Evolutionary conservation across 1,140 invertebrate species (phyloP).

Genomic region (Sesamia nonagrioides): DNA sequence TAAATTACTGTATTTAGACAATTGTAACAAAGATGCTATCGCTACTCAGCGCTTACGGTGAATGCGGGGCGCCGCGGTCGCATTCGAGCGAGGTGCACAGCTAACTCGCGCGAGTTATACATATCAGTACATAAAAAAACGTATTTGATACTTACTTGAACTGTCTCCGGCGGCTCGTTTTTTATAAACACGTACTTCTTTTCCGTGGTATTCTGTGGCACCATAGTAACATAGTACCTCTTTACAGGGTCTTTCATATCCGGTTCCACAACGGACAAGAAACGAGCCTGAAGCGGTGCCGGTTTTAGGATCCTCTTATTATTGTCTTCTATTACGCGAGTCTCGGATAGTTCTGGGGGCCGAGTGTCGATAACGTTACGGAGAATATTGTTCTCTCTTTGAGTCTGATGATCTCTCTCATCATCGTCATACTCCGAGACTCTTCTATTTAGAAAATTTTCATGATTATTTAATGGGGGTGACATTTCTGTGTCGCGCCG

Average conservation of each 20-base stretch:
- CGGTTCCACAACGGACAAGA: conserved; percentile 74
- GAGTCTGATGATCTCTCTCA: conserved; percentile 62
- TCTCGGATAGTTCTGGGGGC: conserved; percentile 76
- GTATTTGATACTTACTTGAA: conserved; percentile 73
- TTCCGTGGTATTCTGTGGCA: conserved; percentile 78
- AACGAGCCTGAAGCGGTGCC: conserved; percentile 75
- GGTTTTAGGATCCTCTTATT: conserved; percentile 83
- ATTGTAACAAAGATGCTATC: too few species aligned
- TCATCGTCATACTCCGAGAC: conserved; percentile 81
- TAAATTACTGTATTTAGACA: too few species aligned
- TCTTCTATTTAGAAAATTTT: conserved; percentile 78
- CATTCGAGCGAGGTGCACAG: too few species aligned
- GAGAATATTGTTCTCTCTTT: conserved; percentile 62
- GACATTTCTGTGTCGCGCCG: conserved; percentile 69
- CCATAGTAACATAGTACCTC: conserved; percentile 74
- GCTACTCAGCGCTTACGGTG: too few species aligned
- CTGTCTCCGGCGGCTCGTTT: conserved; percentile 82
- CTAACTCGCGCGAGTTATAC: too few species aligned
- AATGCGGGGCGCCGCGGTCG: too few species aligned
- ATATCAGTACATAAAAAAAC: not conserved
- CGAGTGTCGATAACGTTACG: conserved; percentile 65
- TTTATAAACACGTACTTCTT: conserved; percentile 86
- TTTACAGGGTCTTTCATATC: conserved; percentile 75
- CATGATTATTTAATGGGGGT: conserved; percentile 72
- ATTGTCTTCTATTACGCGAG: conserved; percentile 70